Evolutionary conservation across 2,113 vertebrate genomes (phyloP), one percentile per base, ranked within the genome.

Genomic region (Tyto alba): DNA sequence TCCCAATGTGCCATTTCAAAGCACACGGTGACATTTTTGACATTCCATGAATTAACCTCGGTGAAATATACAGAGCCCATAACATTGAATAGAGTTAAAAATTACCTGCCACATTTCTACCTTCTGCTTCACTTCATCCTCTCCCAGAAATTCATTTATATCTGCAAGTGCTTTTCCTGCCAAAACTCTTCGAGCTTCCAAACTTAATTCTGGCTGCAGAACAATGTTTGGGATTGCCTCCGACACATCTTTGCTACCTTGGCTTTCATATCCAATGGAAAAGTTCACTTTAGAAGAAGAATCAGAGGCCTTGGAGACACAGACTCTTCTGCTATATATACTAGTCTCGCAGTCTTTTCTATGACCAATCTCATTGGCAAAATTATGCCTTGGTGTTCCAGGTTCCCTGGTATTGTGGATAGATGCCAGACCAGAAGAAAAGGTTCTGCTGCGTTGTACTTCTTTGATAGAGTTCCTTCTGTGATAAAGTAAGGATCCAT

Each of bases 31-130:
- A 57, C 38, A 38, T 76, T 89, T 94, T 66, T 93, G 80, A 36
- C 59, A 62, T 60, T 77, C 57, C 11, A 87, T 38, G 41, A 78
- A 89, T 66, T 82, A 75, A 78, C 18, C 50, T 25, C 32, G 16
- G 63, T 90, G 41, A 89, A 92, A 63, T 19, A 64, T 2, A 16
- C 59, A 89, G 29, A 89, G 41, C 32, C 50, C 2, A 0, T 38
- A 77, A 75, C 43, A 71, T 3, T 32, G 43, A 85, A 40, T 53
- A 6, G 30, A 68, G 73, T 83, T 79, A 29, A 81, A 95, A 94
- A 92, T 94, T 99, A 99, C 99, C 99, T 99, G 99, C 99, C 99
- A 99, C 85, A 96, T 90, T 88, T 98, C 98, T 41, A 99, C 98
- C 86, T 98, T 99, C 88, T 97, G 95, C 71, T 97, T 97, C 57